Evolutionary conservation across 2,797 vertebrate genomes (phyloP), one percentile per base, ranked within the genome.

Genomic region (Ceryle rudis): DNA sequence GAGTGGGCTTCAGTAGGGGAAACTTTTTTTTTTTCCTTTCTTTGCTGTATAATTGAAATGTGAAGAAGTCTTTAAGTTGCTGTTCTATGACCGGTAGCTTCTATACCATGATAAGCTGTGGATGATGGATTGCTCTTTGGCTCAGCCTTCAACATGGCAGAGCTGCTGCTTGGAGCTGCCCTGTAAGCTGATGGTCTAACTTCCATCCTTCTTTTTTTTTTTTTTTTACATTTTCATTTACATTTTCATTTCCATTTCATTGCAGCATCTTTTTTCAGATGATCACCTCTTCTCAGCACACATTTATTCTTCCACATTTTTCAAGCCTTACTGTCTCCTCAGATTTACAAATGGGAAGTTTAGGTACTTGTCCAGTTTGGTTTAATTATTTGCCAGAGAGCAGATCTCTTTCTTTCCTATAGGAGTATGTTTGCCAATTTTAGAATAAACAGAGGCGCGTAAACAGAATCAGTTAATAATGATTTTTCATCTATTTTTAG

Each of bases 81-180:
- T 86, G 22, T 46, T 89, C 31, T 86, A 35, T 46, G 74, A 61
- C 46, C 46, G 33, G 46, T 20, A 17, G 44, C 39, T 89, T 60
- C 60, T 64, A 0, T 66, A 16, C 29, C 0, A 0, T 6, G 51
- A 31, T 55, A 29, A 64, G 31, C 52, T 69, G 65, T 1, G 7
- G 55, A 18, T 81, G 80, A 72, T 75, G 66, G 46, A 33, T 94
- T 78, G 8, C 35, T 70, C 85, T 42, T 71, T 20, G 49, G 55
- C 33, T 81, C 29, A 55, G 28, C 61, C 70, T 81, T 55, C 81
- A 28, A 55, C 47, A 11, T 42, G 66, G 46, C 87, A 78, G 72
- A 51, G 25, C 73, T 89, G 57, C 89, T 86, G 62, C 65, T 21
- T 20, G 39, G 69, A 66, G 41, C 60, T 66, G 26, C 19, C 44